A percentile compares a stretch with the other conserved stretches of the same genome.
phyloP scores from a whole-genome alignment of 2,113 vertebrate genomes.

The Crotalus horridus region DNA sequence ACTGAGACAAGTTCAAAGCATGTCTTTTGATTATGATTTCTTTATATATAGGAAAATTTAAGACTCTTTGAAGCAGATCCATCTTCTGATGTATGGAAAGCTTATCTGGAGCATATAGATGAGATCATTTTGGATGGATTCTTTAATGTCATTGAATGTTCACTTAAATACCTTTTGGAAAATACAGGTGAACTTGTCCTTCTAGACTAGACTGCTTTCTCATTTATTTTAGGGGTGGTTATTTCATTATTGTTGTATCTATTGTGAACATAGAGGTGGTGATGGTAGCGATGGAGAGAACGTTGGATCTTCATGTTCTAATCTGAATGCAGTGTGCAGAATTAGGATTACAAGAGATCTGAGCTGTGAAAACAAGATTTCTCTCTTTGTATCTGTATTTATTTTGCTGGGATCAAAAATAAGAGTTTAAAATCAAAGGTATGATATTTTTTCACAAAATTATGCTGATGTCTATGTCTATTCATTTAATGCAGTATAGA shows the following conservation, averaged over 20 bases:
- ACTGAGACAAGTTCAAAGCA: not conserved
- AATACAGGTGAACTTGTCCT: slow-evolving; percentile 77
- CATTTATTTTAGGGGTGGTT: not conserved
- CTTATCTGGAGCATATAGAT: slow-evolving; percentile 85
- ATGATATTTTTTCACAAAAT: not conserved
- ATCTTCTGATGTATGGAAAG: slow-evolving; percentile 77
- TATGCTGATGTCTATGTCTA: not conserved
- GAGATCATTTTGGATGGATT: slow-evolving; percentile 87
- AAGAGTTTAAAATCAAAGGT: not conserved
- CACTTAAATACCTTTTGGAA: slow-evolving; percentile 86
- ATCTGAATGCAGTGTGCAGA: not conserved
- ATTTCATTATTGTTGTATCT: not conserved
- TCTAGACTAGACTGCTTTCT: not conserved
- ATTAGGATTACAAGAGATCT: not conserved
- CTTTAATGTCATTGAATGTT: slow-evolving; percentile 81
- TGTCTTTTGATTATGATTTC: not conserved
- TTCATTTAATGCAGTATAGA: not conserved
- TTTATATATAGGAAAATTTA: slow-evolving; percentile 78
- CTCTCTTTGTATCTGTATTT: not conserved
- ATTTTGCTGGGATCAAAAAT: not conserved
- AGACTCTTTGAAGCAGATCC: slow-evolving; percentile 76
- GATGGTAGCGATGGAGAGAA: too few relatives aligned
- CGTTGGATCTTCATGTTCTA: not conserved
- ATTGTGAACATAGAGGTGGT: not conserved
- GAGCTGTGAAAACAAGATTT: not conserved